These are phyloP conservation scores for Drosophila pandora DNA, from an alignment of 1,140 invertebrate genomes.

Conservation along the genomic window DNA sequence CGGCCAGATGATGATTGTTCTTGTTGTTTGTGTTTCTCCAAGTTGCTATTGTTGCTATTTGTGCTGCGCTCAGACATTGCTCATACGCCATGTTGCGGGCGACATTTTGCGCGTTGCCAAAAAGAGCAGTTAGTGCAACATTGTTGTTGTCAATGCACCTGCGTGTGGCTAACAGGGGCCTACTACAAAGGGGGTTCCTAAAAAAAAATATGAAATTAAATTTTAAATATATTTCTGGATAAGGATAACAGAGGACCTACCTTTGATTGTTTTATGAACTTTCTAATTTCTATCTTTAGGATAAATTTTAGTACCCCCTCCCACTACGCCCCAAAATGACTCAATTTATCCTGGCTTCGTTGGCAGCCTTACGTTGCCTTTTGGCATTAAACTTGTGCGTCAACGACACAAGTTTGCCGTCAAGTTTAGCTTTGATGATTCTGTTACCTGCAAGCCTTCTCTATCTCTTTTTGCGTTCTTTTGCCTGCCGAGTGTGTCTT, in stretches of 20 bases:
- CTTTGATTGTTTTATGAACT: not conserved
- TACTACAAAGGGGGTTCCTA: not conserved
- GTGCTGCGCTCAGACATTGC: constrained; percentile 42
- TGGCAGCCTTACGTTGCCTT: constrained; percentile 56
- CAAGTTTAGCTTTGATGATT: constrained; percentile 79
- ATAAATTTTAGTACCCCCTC: not conserved
- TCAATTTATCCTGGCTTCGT: constrained; percentile 22
- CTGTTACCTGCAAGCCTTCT: constrained; percentile 47
- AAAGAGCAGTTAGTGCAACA: constrained; percentile 63
- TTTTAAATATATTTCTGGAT: no score
- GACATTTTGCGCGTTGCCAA: constrained; percentile 68
- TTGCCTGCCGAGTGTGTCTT: constrained; percentile 13
- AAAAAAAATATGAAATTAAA: no score
- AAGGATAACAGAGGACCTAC: not conserved
- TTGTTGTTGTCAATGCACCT: constrained; percentile 63
- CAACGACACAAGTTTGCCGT: constrained; percentile 47
- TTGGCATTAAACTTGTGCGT: constrained; percentile 72
- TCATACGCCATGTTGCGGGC: constrained; percentile 71
- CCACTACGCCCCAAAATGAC: not conserved
- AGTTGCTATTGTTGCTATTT: constrained; percentile 30
- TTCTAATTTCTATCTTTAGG: not conserved
- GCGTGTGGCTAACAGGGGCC: constrained; percentile 23
- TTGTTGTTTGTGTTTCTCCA: constrained; percentile 1
- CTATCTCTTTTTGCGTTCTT: not conserved
- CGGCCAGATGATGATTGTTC: constrained; percentile 41